Conservation (phyloP, 2,797 vertebrate species). For the Moxostoma hubbsi region DNA sequence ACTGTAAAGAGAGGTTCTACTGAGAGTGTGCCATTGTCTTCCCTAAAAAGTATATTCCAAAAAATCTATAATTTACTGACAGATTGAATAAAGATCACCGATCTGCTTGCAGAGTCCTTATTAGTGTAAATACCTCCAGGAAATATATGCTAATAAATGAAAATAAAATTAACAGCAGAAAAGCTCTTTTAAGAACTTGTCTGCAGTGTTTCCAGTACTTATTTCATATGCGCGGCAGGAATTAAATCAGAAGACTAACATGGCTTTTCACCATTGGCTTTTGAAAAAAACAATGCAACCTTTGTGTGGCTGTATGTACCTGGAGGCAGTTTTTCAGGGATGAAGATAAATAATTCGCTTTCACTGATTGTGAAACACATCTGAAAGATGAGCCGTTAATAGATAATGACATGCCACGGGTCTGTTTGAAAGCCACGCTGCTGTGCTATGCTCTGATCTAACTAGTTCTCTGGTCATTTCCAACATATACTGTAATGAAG, state of each 20-base stretch:
- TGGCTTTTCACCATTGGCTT: constrained; percentile 59
- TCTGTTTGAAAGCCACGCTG: constrained; percentile 48
- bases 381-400: constrained; percentile 67
- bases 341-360: constrained; percentile 61
- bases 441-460: constrained; percentile 47
- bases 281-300: constrained; percentile 60
- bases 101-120: constrained; percentile 71
- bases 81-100: constrained; percentile 73
- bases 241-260: constrained; percentile 70
- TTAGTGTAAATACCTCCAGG: constrained; percentile 80
- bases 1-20: constrained; percentile 62
- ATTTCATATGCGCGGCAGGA: constrained; percentile 68
- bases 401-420: constrained; percentile 57
- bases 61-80: constrained; percentile 77
- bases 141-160: constrained; percentile 80
- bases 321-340: constrained; percentile 63
- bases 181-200: constrained; percentile 66
- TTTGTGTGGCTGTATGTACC: constrained; percentile 68
- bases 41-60: constrained; percentile 63
- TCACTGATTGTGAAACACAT: constrained; percentile 67
- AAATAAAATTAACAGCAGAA: constrained; percentile 76
- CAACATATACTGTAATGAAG: constrained; percentile 5
- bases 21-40: constrained; percentile 66
- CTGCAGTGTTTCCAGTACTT: constrained; percentile 76
- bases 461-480: constrained; percentile 35